Evolutionary conservation across 2,888 invertebrate species (phyloP), one percentile per base, ranked within the genome.

Genomic region (Rhamnusium bicolor): DNA sequence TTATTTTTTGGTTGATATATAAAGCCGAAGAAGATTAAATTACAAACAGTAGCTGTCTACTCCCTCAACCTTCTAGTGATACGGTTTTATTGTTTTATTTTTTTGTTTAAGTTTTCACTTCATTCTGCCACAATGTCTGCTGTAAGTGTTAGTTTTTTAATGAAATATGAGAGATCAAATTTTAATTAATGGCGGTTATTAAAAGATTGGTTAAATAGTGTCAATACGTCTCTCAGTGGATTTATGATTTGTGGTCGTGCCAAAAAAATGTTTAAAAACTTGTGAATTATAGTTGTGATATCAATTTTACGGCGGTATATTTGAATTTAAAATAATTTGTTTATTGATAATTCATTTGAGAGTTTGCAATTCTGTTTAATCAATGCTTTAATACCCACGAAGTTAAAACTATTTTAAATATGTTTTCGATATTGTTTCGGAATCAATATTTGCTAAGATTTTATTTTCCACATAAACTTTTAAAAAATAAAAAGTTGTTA

Each of bases 1-100:
- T 72, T 78, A 78, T 79, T 79, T n/a, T 79, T 74, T 49, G 77
- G 78, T 74, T 71, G 71, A 71, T 77, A 79, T 79, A 79, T 79
- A 79, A 77, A 71, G 73, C 76, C 62, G 68, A 77, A 75, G 79
- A 77, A 73, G 72, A 73, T 73, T 66, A 49, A 2, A 71, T 74
- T 77, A 69, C 74, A 71, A 68, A 58, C 79, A 79, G 79, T 77
- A 69, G 72, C 65, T 66, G 69, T 51, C 71, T 72, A 65, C 71
- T 74, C 72, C 75, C 66, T 60, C 71, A 70, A 66, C 69, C 69
- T 73, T 70, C 66, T 58, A 62, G 51, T 53, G 53, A 40, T 47
- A 54, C 63, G 32, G 29, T 19, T 58, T 65, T 24, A 19, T 65
- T 65, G 49, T 61, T 69, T 60, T 70, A 10, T 40, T 51, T 67